These are phyloP conservation scores for Desmophyllum pertusum DNA, from an alignment of 92 coral and sea anemone genomes.

Conservation along the genomic window DNA sequence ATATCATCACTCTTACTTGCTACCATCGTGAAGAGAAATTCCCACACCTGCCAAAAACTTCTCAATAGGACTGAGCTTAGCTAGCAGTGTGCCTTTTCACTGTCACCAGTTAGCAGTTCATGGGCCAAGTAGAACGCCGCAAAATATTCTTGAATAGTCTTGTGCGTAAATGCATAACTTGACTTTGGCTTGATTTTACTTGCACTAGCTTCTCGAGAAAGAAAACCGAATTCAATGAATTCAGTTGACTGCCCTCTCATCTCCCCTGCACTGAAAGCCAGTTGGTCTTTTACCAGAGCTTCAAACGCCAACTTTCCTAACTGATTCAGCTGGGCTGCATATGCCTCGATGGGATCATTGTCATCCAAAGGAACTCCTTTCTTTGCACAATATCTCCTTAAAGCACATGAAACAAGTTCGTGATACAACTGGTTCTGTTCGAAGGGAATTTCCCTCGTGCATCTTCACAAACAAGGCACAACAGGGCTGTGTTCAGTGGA, in stretches of 20 bases:
- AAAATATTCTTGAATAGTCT: conserved; percentile 27
- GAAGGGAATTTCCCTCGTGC: conserved; percentile 3
- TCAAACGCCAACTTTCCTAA: conserved; percentile 25
- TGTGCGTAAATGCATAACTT: conserved; percentile 36
- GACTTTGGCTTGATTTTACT: conserved; percentile 6
- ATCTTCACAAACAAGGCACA: conserved; percentile 19
- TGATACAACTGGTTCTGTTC: conserved; percentile 6
- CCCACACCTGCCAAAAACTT: conserved; percentile 27
- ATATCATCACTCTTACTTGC: not conserved
- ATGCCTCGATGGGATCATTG: not conserved
- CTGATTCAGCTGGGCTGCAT: conserved; percentile 4
- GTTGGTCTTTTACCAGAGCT: not conserved
- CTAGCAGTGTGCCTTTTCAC: not conserved
- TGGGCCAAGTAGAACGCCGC: conserved; percentile 5
- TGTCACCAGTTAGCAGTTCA: not conserved
- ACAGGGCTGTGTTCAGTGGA: conserved; percentile 22
- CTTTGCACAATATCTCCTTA: conserved; percentile 3
- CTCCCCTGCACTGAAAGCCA: conserved; percentile 29
- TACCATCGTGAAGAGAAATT: conserved; percentile 9
- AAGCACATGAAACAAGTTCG: not conserved
- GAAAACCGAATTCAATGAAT: conserved; percentile 4
- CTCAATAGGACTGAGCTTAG: conserved; percentile 20
- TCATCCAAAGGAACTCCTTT: not conserved
- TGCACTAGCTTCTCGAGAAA: conserved; percentile 26
- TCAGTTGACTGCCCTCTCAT: not conserved